Evolutionary conservation across 2,797 vertebrate genomes (phyloP), one percentile per base, ranked within the genome.

Genomic region (Arremon brunneinucha): DNA sequence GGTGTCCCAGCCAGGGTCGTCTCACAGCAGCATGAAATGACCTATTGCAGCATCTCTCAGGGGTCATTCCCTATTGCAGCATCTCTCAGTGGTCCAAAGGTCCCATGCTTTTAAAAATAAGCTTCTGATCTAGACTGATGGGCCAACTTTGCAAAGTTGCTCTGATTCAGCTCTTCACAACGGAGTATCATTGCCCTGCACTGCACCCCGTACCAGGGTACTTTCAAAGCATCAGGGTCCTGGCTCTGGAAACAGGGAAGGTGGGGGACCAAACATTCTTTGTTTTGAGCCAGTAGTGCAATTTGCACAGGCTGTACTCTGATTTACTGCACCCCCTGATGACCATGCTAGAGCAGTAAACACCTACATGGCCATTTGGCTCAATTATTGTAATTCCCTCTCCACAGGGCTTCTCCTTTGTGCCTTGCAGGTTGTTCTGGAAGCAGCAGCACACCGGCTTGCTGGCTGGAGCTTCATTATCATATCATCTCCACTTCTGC

Each of bases 371-470:
- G 63, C 57, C 57, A 59, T 93, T 95, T 87, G 47, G 83, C 87
- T 95, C 77, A 81, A 90, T 93, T 94, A 93, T 55, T 94, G 76
- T 72, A 84, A 84, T 95, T 95, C 81, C 70, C 22, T 94, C 94
- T 94, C 96, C 83, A 64, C 82, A n/a, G 89, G 77, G 35, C 44
- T 93, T 74, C 90, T 96, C 64, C 56, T 68, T 16, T 4, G 2
- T 9, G 15, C 47, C 74, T 93, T 69, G 64, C 53, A 59, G 89
- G 85, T 87, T 67, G 35, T 71, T 87, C 68, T 84, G 92, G 93
- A 93, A 90, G 88, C 78, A 94, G 91, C 57, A 94, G 77, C 72
- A 70, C 1, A 14, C 60, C 62, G 76, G 35, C 47, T 92, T 1
- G 9, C 60, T 70, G 76, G 37, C 47, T 90, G 71, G 68, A 92